Conservation (phyloP, 2,113 vertebrate species). For the Phaethornis superciliosus region DNA sequence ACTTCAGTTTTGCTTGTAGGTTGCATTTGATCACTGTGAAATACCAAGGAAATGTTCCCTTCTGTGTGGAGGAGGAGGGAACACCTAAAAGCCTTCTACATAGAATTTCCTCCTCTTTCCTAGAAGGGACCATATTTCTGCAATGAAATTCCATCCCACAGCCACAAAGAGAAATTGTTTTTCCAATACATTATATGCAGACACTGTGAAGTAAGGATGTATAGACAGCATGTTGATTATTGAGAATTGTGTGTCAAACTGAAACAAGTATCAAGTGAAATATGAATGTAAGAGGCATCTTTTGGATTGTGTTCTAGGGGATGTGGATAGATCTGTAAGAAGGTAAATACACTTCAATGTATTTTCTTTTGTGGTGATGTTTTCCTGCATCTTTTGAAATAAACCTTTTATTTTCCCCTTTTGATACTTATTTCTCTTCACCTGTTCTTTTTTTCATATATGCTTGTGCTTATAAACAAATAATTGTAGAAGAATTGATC, state of each 20-base stretch:
- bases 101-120: fast-evolving
- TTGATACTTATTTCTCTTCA: background rate
- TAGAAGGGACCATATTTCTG: background rate
- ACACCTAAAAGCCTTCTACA: background rate
- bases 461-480: background rate
- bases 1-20: background rate
- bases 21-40: background rate
- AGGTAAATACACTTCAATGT: background rate
- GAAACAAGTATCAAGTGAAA: background rate
- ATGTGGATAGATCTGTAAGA: background rate
- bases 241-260: background rate
- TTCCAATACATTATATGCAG: background rate
- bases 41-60: background rate
- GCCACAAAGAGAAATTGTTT: background rate
- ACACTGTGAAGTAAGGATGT: background rate
- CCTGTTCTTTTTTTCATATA: background rate
- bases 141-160: background rate
- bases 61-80: background rate
- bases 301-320: background rate
- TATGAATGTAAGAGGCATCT: background rate
- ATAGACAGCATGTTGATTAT: background rate
- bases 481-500: background rate
- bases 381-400: constrained; percentile 3
- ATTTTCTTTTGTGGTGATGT: background rate
- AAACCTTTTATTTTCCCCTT: background rate